phyloP scores from a whole-genome alignment of 2,888 invertebrate genomes.

The Taenaris catops region DNA sequence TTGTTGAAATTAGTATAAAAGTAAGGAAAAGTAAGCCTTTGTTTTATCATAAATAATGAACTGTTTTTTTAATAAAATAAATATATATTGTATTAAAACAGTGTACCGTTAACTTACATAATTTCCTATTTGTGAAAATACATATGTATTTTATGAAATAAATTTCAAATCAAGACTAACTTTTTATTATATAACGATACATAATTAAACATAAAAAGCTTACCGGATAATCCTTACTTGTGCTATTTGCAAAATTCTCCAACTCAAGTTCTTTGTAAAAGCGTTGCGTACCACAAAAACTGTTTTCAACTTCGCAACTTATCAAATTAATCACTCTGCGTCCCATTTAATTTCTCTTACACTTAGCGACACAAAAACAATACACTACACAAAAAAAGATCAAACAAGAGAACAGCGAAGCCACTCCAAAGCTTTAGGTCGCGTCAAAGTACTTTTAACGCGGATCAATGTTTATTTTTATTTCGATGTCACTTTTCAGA shows the following conservation, averaged over 20 bases:
- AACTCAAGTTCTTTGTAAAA: constrained; percentile 8
- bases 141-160: too few relatives aligned
- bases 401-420: constrained; percentile 25
- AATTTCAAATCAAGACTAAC: too few relatives aligned
- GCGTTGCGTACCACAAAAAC: constrained; percentile 12
- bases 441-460: constrained; percentile 3
- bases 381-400: constrained; percentile 27
- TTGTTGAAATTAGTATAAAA: too few relatives aligned
- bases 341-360: constrained; percentile 30
- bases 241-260: constrained; percentile 6
- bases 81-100: too few relatives aligned
- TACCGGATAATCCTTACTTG: constrained; percentile 5
- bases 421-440: constrained; percentile 25
- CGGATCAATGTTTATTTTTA: constrained; percentile 6
- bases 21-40: too few relatives aligned
- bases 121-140: not conserved
- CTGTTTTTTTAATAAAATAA: too few relatives aligned
- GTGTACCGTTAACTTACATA: too few relatives aligned
- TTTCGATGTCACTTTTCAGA: constrained; percentile 13
- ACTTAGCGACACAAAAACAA: constrained; percentile 37
- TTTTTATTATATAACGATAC: not conserved
- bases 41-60: too few relatives aligned
- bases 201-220: constrained; percentile 2
- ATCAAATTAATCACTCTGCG: constrained; percentile 28
- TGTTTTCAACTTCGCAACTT: constrained; percentile 30